These are phyloP conservation scores for Ginglymostoma cirratum DNA, from an alignment of 2,113 vertebrate species.

Conservation along the genomic window DNA sequence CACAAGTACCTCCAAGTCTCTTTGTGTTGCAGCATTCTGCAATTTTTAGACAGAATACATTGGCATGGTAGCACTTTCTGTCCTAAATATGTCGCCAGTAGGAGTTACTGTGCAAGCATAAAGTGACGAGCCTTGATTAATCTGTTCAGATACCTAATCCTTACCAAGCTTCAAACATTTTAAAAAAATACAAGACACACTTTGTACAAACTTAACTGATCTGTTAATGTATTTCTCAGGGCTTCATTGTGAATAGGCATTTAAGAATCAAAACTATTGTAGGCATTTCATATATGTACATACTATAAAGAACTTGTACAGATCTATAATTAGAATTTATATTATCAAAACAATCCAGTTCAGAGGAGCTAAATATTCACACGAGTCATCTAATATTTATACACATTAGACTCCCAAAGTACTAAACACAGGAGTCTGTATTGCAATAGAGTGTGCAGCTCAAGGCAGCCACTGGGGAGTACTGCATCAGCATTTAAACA, in stretches of 20 bases:
- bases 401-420: neutral
- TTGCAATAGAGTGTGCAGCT: neutral
- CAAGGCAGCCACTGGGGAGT: neutral
- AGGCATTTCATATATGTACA: conserved; percentile 34
- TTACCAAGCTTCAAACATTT: neutral
- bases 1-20: too few relatives aligned
- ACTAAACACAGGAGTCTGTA: neutral
- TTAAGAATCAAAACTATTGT: neutral
- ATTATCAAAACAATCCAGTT: conserved; percentile 5
- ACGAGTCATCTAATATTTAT: conserved; percentile 12
- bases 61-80: neutral
- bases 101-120: neutral
- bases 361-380: conserved; percentile 23
- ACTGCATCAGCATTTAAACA: neutral
- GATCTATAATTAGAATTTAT: conserved; percentile 23
- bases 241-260: neutral
- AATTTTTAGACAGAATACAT: neutral
- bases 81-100: neutral
- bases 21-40: too few relatives aligned
- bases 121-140: neutral
- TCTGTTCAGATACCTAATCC: neutral
- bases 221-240: neutral
- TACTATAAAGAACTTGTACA: conserved; percentile 33
- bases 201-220: neutral
- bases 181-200: neutral